Base-by-base conservation (phyloP, 2,797 vertebrate genomes). In the Labeo calbasu region DNA sequence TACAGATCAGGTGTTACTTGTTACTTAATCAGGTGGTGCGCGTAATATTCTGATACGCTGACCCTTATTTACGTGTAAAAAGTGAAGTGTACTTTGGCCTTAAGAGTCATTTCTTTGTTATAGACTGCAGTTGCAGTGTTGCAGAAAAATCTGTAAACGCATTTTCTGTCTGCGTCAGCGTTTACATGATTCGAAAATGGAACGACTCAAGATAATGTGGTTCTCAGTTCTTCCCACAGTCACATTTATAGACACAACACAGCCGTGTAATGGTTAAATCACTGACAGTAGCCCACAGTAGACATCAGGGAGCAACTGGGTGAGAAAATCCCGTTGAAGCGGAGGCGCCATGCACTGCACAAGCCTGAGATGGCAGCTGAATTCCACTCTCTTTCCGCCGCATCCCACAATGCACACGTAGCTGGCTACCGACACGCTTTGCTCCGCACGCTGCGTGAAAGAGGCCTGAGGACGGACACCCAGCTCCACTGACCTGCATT, bases 301-400 rank as follows among this genome's bases (percentile, higher is more conserved):
- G 63, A 72, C 59, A 68, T 57, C 19, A 61, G 19, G 46, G 28
- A 77, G 36, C 17, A 55, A 84, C 72, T 79, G 85, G 53, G 66
- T 40, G 40, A 57, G 57, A 23, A 69, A 72, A 84, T 80, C 77
- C 28, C 13, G 23, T 32, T 63, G 61, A 72, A 85, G 59, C 21
- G n/a, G 80, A 51, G 32, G 23, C 21, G 65, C 40, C 50, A 19
- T 70, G 71, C 53, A 75, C 11, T 28, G 50, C 55, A 51, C 82
- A 76, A 82, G 85, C 71, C 83, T 57, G 81, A 85, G 77, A 66
- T 82, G 66, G 69, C 84, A 72, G 86, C 82, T 65, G 61, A 73
- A 86, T 87, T 87, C 78, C 51, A 23, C 77, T 55, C 17, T 46
- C 66, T 53, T 79, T 81, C 70, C 72, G 17, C 32, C 4, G 19